These are phyloP conservation scores for Papilio demoleus DNA, from an alignment of 2,888 invertebrate genomes.

Conservation along the genomic window DNA sequence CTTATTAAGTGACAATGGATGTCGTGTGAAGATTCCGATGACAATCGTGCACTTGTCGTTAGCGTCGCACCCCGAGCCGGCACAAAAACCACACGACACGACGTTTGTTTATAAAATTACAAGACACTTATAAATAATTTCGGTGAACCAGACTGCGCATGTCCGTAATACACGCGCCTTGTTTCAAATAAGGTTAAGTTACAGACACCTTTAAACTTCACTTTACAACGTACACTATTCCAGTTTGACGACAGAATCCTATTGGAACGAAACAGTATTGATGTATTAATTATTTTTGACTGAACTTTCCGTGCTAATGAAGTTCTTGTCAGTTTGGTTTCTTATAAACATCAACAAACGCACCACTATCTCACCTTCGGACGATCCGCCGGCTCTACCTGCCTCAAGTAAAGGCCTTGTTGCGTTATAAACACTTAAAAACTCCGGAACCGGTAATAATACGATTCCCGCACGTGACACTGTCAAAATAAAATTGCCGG, in stretches of 20 bases:
- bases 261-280: constrained; percentile 62
- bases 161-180: constrained; percentile 76
- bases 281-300: constrained; percentile 53
- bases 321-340: constrained; percentile 51
- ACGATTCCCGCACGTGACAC: constrained; percentile 77
- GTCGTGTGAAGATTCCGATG: constrained; percentile 46
- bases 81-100: constrained; percentile 63
- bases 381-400: constrained; percentile 75
- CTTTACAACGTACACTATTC: constrained; percentile 63
- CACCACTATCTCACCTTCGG: constrained; percentile 66
- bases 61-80: constrained; percentile 61
- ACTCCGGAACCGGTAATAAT: constrained; percentile 80
- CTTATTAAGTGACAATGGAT: constrained; percentile 50
- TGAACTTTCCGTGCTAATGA: constrained; percentile 56
- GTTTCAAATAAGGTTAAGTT: constrained; percentile 78
- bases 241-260: constrained; percentile 71
- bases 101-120: constrained; percentile 80
- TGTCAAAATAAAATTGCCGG: constrained; percentile 75
- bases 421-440: constrained; percentile 78
- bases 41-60: constrained; percentile 66
- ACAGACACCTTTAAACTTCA: constrained; percentile 65
- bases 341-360: constrained; percentile 56
- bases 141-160: constrained; percentile 75
- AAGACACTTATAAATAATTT: constrained; percentile 76
- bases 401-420: constrained; percentile 75